Conservation (phyloP, 2,797 vertebrate genomes). For the Diplodus puntazzo region DNA sequence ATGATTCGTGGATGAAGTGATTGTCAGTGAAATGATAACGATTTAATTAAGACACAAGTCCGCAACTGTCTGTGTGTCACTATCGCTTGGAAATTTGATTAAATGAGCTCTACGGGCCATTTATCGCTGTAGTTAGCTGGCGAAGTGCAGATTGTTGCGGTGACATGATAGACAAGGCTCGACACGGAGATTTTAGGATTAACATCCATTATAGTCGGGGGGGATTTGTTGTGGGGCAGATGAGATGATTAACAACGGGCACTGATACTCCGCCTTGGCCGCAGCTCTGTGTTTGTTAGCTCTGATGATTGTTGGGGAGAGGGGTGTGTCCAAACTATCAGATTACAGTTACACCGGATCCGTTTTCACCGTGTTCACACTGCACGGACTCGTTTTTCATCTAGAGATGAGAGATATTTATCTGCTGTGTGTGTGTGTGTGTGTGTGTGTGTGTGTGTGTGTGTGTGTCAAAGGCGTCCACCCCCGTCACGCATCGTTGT, state of each 20-base stretch:
- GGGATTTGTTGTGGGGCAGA: constrained; percentile 68
- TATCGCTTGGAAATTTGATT: not conserved
- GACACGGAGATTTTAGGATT: constrained; percentile 80
- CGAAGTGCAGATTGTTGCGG: constrained; percentile 51
- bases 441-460: not conserved
- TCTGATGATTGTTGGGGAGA: constrained; percentile 56
- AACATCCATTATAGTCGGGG: constrained; percentile 73
- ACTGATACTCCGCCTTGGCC: constrained; percentile 37
- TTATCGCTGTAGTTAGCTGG: constrained; percentile 29
- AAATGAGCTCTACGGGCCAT: constrained; percentile 7
- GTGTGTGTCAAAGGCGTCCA: constrained; percentile 15
- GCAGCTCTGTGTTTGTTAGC: constrained; percentile 42
- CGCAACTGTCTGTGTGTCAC: not conserved
- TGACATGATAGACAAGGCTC: constrained; percentile 61
- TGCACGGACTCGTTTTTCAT: constrained; percentile 58
- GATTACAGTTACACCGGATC: constrained; percentile 66
- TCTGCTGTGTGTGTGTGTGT: not conserved
- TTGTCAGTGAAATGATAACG: not conserved
- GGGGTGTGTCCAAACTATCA: constrained; percentile 78
- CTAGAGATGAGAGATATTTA: constrained; percentile 10
- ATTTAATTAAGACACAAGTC: not conserved
- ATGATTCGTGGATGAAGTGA: constrained; percentile 7
- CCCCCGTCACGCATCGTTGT: constrained; percentile 17
- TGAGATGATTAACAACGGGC: constrained; percentile 72
- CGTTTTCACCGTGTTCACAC: constrained; percentile 54